phyloP scores from a whole-genome alignment of 2,888 invertebrate species.

The Myopa tessellatipennis region DNA sequence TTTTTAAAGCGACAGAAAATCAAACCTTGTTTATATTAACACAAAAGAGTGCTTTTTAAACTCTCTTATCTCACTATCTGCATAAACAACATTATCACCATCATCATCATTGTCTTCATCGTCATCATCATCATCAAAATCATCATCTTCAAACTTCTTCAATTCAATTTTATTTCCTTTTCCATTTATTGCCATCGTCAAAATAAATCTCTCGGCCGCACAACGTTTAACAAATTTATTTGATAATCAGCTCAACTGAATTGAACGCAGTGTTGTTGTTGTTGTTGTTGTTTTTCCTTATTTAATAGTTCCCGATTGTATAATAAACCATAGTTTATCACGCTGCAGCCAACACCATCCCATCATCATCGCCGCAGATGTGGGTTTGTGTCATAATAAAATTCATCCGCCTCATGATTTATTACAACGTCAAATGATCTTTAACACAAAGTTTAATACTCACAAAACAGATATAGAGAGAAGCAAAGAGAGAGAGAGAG shows the following conservation, averaged over 20 bases:
- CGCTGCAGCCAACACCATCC: not conserved
- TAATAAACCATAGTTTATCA: conserved; percentile 26
- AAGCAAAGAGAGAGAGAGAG: too few relatives aligned
- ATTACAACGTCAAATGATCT: conserved; percentile 16
- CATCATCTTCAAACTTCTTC: not conserved
- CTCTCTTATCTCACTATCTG: too few relatives aligned
- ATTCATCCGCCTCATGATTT: conserved; percentile 32
- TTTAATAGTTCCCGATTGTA: conserved; percentile 15
- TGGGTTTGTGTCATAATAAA: conserved; percentile 35
- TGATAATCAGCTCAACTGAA: conserved; percentile 13
- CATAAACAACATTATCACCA: not conserved
- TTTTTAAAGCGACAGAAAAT: too few relatives aligned
- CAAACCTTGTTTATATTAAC: too few relatives aligned
- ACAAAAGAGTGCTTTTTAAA: too few relatives aligned
- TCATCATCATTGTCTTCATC: not conserved
- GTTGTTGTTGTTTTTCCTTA: not conserved
- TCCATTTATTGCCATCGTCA: conserved; percentile 1
- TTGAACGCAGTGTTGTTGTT: not conserved
- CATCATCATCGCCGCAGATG: conserved; percentile 4
- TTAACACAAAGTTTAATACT: not conserved
- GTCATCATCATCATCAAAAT: not conserved
- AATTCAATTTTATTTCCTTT: not conserved
- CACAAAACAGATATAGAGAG: not conserved
- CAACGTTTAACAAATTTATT: conserved; percentile 35
- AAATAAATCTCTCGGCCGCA: conserved; percentile 13